Base-by-base conservation (phyloP, 1,140 invertebrate genomes). In the Zaprionus taronus region DNA sequence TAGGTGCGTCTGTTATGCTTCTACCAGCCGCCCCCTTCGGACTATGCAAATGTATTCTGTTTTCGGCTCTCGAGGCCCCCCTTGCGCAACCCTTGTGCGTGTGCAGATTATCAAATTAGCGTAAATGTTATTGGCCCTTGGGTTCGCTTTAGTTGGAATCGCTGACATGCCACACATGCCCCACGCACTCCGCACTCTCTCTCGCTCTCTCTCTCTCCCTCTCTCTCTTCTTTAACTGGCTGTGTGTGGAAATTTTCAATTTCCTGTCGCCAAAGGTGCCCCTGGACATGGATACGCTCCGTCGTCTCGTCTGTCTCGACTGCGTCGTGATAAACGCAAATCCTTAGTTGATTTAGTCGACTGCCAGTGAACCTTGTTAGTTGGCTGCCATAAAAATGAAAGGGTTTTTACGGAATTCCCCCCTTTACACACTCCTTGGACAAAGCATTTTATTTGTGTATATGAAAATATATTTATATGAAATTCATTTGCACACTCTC, bases 51-150 rank as follows among this genome's bases (percentile, higher is more conserved):
- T 91, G 83, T 76, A 75, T 83, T 61, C n/a, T 1, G 41, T n/a
- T 7, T 44, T 44, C 41, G 41, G 41, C 9, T 47, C n/a, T 17
- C 41, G 31, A 7, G 31, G 41, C 15, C 36, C 36, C 36, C 26
- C 5, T 14, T 58, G 44, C 63, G 15, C 68, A 70, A 79, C 66
- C 84, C 81, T 79, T 87, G 84, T 87, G 84, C 85, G 89, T 87
- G 83, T 91, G 75, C 80, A 91, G 89, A 91, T 91, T 91, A 91
- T 87, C 81, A 91, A 91, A 91, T 91, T 91, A 91, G 89, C 81
- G 81, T 85, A 91, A 91, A 91, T 91, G 85, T 90, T 85, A 90
- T 90, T 82, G 85, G 86, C 82, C 86, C 74, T 71, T 75, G 73
- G 85, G 66, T 74, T 73, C 73, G 73, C 49, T 72, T 58, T 41